Evolutionary conservation across 2,797 vertebrate species (phyloP), one percentile per base, ranked within the genome.

Genomic region (Parauchenoglanis ngamensis): DNA sequence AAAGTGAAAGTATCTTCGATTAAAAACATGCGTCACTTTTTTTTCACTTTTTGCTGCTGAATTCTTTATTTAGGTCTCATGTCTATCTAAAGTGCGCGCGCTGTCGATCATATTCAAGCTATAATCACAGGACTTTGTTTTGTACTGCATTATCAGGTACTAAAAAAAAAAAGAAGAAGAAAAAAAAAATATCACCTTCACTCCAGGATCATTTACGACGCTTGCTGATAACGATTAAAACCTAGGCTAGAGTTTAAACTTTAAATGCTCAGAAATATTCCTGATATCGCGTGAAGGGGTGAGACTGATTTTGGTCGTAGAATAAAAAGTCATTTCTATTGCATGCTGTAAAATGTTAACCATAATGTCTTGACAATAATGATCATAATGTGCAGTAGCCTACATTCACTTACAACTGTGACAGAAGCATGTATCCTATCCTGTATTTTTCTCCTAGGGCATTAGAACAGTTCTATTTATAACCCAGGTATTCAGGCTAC

Each of bases 1-100:
- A 85, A 85, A 85, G 54, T 28, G 84, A 85, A 85, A 85, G 70
- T 63, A 40, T 85, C 11, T 3, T 25, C 0, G 17, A 46, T 63
- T 46, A 79, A 56, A 80, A 63, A 49, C 56, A 85, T 75, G 56
- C 84, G 54, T 76, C 70, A 85, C 6, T 25, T 35, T 7, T 28
- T 57, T 79, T 13, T 79, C 0, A 7, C 56, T 40, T 1, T 76
- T 76, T 4, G 13, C 25, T 46, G 21, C 19, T 73, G 2, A 4
- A 21, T 21, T 73, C 3, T 72, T 23, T 44, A 2, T 40, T 15
- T 17, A 40, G 40, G 40, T 40, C 40, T 40, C 40, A 40, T 40
- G 40, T 40, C 3, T 40, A 40, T 49, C 49, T 49, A 49, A 7
- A 49, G 49, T 49, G 40, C 3, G 40, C 40, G 40, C 40, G 40